Conservation (phyloP, 2,888 invertebrate species). For the Acrobeloides nanus region DNA sequence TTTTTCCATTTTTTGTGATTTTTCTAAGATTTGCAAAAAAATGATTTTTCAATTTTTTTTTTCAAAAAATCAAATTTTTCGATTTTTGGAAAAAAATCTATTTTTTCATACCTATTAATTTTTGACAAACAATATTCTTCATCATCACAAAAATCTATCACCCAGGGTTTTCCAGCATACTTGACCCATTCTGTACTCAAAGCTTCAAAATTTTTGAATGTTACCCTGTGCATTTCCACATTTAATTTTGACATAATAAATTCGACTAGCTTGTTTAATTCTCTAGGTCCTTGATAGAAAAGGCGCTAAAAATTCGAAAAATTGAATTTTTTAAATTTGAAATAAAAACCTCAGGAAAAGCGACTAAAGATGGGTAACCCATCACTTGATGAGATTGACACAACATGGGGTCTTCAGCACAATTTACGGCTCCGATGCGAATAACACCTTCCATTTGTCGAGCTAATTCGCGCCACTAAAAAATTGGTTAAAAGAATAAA, state of each 20-base stretch:
- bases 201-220: conserved; percentile 31
- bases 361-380: conserved; percentile 70
- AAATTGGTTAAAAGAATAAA: conserved; percentile 7
- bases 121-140: conserved; percentile 38
- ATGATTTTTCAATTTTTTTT: no score
- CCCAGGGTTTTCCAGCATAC: conserved; percentile 57
- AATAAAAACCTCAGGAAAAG: conserved; percentile 62
- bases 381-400: conserved; percentile 70
- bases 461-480: conserved; percentile 70
- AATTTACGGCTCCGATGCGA: conserved; percentile 76
- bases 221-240: conserved; percentile 44
- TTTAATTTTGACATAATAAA: conserved; percentile 64
- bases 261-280: conserved; percentile 62
- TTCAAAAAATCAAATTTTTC: no score
- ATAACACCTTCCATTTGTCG: conserved; percentile 71
- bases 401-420: conserved; percentile 73
- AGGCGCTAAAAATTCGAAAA: conserved; percentile 53
- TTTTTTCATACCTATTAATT: conserved; percentile 12
- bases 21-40: no score
- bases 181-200: conserved; percentile 36
- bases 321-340: conserved; percentile 13
- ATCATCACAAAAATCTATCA: conserved; percentile 61
- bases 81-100: no score
- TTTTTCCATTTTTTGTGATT: no score
- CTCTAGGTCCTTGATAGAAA: conserved; percentile 63